Base-by-base conservation (phyloP, 2,797 vertebrate species). In the Alcedo atthis region DNA sequence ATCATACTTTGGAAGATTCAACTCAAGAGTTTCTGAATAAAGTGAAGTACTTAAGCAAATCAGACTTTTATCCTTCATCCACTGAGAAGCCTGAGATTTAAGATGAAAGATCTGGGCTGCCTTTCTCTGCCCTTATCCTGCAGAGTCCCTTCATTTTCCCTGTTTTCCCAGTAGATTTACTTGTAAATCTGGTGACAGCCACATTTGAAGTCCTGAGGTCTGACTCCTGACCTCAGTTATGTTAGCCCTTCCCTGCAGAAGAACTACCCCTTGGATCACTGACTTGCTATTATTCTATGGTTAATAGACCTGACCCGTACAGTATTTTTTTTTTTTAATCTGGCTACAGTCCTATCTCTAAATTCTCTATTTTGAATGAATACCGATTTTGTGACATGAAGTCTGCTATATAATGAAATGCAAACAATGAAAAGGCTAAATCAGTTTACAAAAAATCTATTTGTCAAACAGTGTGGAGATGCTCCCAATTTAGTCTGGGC, bases 381-480 rank as follows among this genome's bases (percentile, higher is more conserved):
- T 96, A 97, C 96, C 93, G 94, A 97, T 97, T 97, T 97, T 97
- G 97, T 97, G 97, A 97, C 96, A 97, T 49, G 90, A 96, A 95
- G 93, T 95, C 95, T 71, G 95, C 94, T 96, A 96, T 97, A 96
- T 97, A 98, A 97, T 98, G 96, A 98, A 98, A 98, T 96, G 96
- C 97, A 98, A 98, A 98, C 97, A 98, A 97, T 94, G 97, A 97
- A 97, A 97, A 95, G 96, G 92, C 95, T 94, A 96, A 97, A 97
- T 97, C 97, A 97, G 97, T 97, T 97, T 97, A 98, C 97, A 95
- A 97, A 97, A 98, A 98, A 97, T 97, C 97, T 97, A 97, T 97
- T 97, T 98, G 96, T 97, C 97, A 97, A 97, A 97, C 96, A 97
- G 77, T 87, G 92, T 96, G 92, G 97, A 96, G 96, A 97, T 96